These are phyloP conservation scores for Scaeva pyrastri DNA, from an alignment of 2,888 invertebrate genomes.

Conservation along the genomic window DNA sequence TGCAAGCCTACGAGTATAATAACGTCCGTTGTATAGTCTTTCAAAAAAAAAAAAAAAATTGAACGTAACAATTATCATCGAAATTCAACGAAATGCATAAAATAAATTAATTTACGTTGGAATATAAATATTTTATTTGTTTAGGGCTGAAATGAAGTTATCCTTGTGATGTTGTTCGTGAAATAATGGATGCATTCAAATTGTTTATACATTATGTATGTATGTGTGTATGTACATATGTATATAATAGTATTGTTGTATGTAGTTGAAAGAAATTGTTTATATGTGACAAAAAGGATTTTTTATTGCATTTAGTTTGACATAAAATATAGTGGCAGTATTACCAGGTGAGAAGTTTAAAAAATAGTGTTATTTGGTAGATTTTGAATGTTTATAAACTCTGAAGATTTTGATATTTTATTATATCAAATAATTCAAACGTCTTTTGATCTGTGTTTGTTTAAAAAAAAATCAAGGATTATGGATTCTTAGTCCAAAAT, in stretches of 20 bases:
- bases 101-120: conserved; percentile 53
- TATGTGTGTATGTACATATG: background rate
- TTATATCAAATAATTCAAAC: too few relatives aligned
- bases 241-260: too few relatives aligned
- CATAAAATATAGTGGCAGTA: too few relatives aligned
- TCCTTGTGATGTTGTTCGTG: conserved; percentile 19
- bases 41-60: background rate
- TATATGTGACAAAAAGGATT: background rate
- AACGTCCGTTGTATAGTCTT: background rate
- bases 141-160: conserved; percentile 46
- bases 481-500: too few relatives aligned
- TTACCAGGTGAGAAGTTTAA: background rate
- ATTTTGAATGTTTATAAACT: too few relatives aligned
- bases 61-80: conserved; percentile 44
- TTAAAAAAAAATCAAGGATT: too few relatives aligned
- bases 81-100: conserved; percentile 37
- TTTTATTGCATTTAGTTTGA: background rate
- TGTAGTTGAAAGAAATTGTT: background rate
- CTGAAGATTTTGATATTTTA: too few relatives aligned
- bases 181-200: conserved; percentile 1
- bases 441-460: too few relatives aligned
- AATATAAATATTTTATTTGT: conserved; percentile 31
- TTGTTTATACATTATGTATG: background rate
- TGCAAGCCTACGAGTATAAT: background rate
- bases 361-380: too few relatives aligned